phyloP scores from a whole-genome alignment of 2,113 vertebrate genomes.

The Chaetodon trifascialis region DNA sequence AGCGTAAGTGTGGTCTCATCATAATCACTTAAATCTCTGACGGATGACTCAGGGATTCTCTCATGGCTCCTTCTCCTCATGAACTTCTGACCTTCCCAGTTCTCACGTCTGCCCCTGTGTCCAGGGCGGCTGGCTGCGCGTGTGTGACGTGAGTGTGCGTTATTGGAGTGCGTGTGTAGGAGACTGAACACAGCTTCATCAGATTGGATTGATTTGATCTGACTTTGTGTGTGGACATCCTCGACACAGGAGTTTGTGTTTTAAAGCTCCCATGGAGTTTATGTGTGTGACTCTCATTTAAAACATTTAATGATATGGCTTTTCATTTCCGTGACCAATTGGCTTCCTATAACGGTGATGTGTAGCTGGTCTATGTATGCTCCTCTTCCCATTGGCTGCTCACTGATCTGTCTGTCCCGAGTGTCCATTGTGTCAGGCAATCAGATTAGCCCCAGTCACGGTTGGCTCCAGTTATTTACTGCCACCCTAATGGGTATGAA shows the following conservation, averaged over 20 bases:
- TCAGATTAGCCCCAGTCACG: slow-evolving; percentile 80
- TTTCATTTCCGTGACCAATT: slow-evolving; percentile 75
- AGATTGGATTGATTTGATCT: slow-evolving; percentile 44
- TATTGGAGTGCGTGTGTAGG: slow-evolving; percentile 14
- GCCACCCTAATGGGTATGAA: slow-evolving; percentile 75
- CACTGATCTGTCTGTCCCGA: slow-evolving; percentile 64
- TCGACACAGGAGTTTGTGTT: slow-evolving; percentile 49
- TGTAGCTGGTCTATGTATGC: slow-evolving; percentile 58
- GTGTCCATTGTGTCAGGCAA: slow-evolving; percentile 79
- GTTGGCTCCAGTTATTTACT: slow-evolving; percentile 74
- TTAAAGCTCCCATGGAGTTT: slow-evolving; percentile 35
- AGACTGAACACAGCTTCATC: slow-evolving; percentile 44
- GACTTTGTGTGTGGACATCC: background rate
- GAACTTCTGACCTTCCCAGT: slow-evolving; percentile 73
- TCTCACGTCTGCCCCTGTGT: slow-evolving; percentile 36
- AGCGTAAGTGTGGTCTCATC: slow-evolving; percentile 2
- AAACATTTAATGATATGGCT: slow-evolving; percentile 67
- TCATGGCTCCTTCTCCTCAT: slow-evolving; percentile 36
- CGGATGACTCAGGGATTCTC: slow-evolving; percentile 55
- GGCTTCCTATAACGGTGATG: slow-evolving; percentile 52
- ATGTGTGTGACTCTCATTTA: slow-evolving; percentile 71
- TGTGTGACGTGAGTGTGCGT: background rate
- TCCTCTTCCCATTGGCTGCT: slow-evolving; percentile 59
- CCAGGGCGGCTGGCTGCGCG: background rate
- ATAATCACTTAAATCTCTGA: slow-evolving; percentile 31